Evolutionary conservation across 1,140 invertebrate genomes (phyloP).

Genomic region (Hyphantria cunea): DNA sequence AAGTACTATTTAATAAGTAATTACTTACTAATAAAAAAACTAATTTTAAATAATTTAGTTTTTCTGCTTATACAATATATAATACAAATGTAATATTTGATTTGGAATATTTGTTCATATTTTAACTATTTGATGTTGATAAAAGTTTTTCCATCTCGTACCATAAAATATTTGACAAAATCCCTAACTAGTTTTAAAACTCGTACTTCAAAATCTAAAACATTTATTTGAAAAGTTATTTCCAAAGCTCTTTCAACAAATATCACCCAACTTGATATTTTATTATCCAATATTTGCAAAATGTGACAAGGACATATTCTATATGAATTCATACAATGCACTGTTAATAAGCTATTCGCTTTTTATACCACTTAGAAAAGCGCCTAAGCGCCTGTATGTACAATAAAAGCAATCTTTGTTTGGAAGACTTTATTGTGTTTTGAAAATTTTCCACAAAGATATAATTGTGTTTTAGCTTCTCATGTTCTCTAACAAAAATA

Average conservation of each 20-base stretch:
- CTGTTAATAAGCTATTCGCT: constrained; percentile 7
- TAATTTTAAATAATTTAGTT: too few species aligned
- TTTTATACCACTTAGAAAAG: constrained; percentile 3
- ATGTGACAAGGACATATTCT: constrained; percentile 19
- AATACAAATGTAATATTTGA: too few species aligned
- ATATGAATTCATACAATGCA: constrained; percentile 3
- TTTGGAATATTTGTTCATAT: too few species aligned
- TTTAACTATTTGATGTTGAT: too few species aligned
- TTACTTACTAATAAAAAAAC: too few species aligned
- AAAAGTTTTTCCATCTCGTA: too few species aligned
- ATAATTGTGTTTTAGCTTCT: neutral
- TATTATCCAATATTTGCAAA: neutral
- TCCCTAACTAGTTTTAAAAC: too few species aligned
- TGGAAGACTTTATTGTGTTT: constrained; percentile 18
- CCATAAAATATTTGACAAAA: too few species aligned
- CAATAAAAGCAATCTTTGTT: constrained; percentile 23
- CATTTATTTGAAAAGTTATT: neutral
- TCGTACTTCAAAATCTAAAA: too few species aligned
- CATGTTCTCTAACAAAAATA: neutral
- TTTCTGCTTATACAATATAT: too few species aligned
- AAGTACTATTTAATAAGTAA: too few species aligned
- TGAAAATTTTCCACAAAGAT: constrained; percentile 16
- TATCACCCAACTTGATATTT: neutral
- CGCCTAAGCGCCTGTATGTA: constrained; percentile 21
- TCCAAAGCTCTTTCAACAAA: neutral